These are phyloP conservation scores for Aphaenogaster floridana DNA, from an alignment of 1,140 invertebrate genomes.

Conservation along the genomic window DNA sequence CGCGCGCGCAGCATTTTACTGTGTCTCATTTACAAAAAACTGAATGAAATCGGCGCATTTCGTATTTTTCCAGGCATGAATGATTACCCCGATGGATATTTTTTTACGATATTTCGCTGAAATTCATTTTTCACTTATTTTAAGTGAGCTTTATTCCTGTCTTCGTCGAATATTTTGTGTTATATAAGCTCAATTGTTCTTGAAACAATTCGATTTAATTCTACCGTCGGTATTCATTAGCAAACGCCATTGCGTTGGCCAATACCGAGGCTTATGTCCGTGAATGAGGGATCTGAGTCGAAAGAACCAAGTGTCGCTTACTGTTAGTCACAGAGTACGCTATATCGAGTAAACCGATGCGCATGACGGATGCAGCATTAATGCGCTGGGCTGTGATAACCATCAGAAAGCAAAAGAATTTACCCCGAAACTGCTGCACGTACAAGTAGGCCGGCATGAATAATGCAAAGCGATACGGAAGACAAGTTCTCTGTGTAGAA, in stretches of 20 bases:
- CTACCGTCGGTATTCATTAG: neutral
- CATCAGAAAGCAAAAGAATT: slow-evolving; percentile 33
- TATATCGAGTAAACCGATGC: slow-evolving; percentile 21
- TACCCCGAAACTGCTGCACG: slow-evolving; percentile 52
- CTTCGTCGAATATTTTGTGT: slow-evolving; percentile 19
- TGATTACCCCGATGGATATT: slow-evolving; percentile 33
- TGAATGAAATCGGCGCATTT: slow-evolving; percentile 31
- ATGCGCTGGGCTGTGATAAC: slow-evolving; percentile 49
- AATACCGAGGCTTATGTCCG: neutral
- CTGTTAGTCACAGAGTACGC: slow-evolving; percentile 3
- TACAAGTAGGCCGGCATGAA: slow-evolving; percentile 61
- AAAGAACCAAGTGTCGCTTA: slow-evolving; percentile 8
- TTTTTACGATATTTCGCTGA: slow-evolving; percentile 5
- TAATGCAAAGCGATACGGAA: slow-evolving; percentile 58
- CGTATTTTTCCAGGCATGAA: slow-evolving; percentile 44
- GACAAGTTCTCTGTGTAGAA: slow-evolving; percentile 46
- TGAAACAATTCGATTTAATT: slow-evolving; percentile 37
- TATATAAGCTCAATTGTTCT: slow-evolving; percentile 26
- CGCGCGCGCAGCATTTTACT: slow-evolving; percentile 16
- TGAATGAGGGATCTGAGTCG: neutral
- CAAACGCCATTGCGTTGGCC: neutral
- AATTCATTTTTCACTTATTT: slow-evolving; percentile 27
- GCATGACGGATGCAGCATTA: slow-evolving; percentile 39
- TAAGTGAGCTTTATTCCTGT: neutral
- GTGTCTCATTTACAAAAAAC: slow-evolving; percentile 33